Evolutionary conservation across 2,797 vertebrate genomes (phyloP).

Genomic region (Mionectes olivaceus): DNA sequence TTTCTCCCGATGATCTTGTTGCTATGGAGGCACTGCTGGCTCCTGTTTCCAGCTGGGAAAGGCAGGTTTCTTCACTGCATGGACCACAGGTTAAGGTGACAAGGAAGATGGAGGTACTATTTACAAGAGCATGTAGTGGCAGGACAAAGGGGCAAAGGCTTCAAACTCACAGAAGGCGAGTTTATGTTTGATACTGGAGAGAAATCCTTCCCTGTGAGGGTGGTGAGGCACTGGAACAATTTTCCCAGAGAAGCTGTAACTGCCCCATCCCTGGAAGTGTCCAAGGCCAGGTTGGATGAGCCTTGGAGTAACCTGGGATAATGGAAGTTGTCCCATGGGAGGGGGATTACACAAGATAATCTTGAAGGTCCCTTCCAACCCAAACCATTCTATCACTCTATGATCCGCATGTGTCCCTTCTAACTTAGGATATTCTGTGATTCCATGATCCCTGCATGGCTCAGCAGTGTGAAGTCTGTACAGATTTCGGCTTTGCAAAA

Average conservation of each 20-base stretch:
- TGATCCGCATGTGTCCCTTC: not conserved
- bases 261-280: not conserved
- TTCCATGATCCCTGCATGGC: not conserved
- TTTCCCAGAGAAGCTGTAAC: not conserved
- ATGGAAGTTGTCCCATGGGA: not conserved
- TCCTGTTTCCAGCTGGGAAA: not conserved
- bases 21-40: conserved; percentile 41
- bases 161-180: not conserved
- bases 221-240: not conserved
- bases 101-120: not conserved
- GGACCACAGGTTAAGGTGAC: conserved; percentile 22
- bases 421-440: not conserved
- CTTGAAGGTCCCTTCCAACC: not conserved
- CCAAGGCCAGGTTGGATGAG: not conserved
- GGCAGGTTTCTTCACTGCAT: not conserved
- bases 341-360: not conserved
- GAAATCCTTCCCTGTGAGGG: not conserved
- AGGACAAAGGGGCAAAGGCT: not conserved
- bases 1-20: conserved; percentile 36
- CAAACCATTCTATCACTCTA: not conserved
- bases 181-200: not conserved
- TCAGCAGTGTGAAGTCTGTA: not conserved
- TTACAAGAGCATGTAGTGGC: not conserved
- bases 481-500: not conserved
- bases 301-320: not conserved